phyloP scores from a whole-genome alignment of 2,888 invertebrate species.

The Nemotelus nigrinus region DNA sequence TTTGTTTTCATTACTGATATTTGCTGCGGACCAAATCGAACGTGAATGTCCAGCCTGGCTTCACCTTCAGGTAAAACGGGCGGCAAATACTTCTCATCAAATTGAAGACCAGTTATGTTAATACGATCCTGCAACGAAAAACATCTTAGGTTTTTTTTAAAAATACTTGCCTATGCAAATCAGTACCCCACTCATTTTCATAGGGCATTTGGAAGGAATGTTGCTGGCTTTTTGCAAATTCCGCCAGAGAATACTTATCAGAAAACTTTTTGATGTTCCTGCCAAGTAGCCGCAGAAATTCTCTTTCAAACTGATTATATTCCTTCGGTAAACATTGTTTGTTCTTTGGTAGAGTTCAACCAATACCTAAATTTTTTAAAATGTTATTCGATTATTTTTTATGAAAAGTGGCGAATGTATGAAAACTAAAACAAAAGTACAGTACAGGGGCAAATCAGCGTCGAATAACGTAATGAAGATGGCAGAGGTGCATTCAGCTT shows the following conservation, averaged over 20 bases:
- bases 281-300: conserved; percentile 12
- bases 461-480: not conserved
- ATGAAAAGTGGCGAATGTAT: too few species aligned
- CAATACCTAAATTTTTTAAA: not conserved
- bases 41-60: conserved; percentile 4
- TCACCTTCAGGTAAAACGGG: conserved; percentile 22
- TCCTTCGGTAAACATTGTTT: not conserved
- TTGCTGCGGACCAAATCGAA: conserved; percentile 17
- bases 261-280: not conserved
- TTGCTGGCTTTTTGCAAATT: conserved; percentile 15
- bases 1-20: not conserved
- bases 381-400: too few species aligned
- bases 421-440: not conserved
- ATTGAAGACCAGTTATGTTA: not conserved
- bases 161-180: not conserved
- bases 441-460: not conserved
- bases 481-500: too few species aligned
- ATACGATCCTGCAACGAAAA: conserved; percentile 7
- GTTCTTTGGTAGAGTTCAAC: not conserved
- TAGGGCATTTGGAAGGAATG: not conserved
- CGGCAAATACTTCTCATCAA: conserved; percentile 26
- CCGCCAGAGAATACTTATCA: conserved; percentile 5
- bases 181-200: not conserved
- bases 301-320: not conserved
- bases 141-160: not conserved